Evolutionary conservation across 2,113 vertebrate species (phyloP).

Genomic region (Mirounga angustirostris): DNA sequence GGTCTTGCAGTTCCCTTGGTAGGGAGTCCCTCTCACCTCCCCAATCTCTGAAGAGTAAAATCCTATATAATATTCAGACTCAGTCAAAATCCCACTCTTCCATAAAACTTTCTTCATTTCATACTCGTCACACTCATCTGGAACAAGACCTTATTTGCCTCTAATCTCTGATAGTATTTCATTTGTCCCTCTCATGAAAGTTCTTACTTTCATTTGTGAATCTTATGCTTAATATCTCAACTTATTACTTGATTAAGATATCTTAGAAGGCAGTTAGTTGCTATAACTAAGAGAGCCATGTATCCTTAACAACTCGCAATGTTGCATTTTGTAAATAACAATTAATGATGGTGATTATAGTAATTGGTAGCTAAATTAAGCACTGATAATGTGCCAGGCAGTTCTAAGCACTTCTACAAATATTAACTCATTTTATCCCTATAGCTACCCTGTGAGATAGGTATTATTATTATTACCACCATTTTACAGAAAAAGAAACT

Average conservation of each 20-base stretch:
- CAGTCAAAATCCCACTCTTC: neutral
- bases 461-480: neutral
- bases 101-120: neutral
- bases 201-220: slow-evolving; percentile 1
- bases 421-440: slow-evolving; percentile 40
- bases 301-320: neutral
- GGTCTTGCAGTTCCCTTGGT: neutral
- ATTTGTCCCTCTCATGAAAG: neutral
- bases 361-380: slow-evolving; percentile 31
- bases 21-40: neutral
- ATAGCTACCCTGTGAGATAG: neutral
- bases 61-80: neutral
- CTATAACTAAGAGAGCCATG: neutral
- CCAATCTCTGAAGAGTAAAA: neutral
- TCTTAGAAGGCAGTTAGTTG: neutral
- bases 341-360: neutral
- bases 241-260: slow-evolving; percentile 36
- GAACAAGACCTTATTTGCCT: neutral
- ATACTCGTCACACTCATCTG: neutral
- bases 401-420: neutral
- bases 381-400: neutral
- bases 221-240: neutral
- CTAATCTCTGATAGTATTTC: neutral
- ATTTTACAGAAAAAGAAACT: slow-evolving; percentile 39
- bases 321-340: neutral